Percentiles rank a stretch among this genome's conserved stretches.
Conservation (phyloP, 1,140 invertebrate species). For the Lineus longissimus region DNA sequence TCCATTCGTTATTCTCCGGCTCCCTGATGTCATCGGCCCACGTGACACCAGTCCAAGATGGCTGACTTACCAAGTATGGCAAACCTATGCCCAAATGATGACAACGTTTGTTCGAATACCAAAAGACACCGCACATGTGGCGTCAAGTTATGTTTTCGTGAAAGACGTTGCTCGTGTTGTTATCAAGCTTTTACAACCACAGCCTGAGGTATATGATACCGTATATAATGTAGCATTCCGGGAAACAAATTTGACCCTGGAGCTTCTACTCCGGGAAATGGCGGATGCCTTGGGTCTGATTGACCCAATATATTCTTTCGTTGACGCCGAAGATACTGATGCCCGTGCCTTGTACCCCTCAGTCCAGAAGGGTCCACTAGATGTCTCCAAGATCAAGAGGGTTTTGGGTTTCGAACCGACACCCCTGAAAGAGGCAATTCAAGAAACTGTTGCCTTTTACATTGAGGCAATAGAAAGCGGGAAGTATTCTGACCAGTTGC, state of each 20-base stretch:
- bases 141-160: conserved; percentile 55
- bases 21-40: conserved; percentile 58
- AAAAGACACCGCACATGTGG: conserved; percentile 30
- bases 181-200: conserved; percentile 20
- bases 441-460: conserved; percentile 52
- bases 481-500: too few relatives aligned
- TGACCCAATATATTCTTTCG: conserved; percentile 27
- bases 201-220: conserved; percentile 35
- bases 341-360: conserved; percentile 51
- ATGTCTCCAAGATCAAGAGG: conserved; percentile 47
- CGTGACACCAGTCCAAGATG: conserved; percentile 55
- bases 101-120: conserved; percentile 47
- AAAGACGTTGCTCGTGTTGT: conserved; percentile 54
- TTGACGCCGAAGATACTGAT: conserved; percentile 27
- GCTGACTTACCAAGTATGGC: conserved; percentile 58
- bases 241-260: conserved; percentile 40
- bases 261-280: conserved; percentile 40
- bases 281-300: conserved; percentile 29
- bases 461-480: conserved; percentile 32
- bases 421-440: conserved; percentile 34
- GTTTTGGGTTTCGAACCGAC: conserved; percentile 51
- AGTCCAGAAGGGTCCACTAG: conserved; percentile 50
- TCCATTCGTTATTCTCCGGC: conserved; percentile 51
- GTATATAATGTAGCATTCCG: conserved; percentile 53
- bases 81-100: conserved; percentile 39